Percentiles rank a stretch among this genome's conserved stretches.
Conservation (phyloP, 2,113 vertebrate species). For the Ictidomys tridecemlineatus region DNA sequence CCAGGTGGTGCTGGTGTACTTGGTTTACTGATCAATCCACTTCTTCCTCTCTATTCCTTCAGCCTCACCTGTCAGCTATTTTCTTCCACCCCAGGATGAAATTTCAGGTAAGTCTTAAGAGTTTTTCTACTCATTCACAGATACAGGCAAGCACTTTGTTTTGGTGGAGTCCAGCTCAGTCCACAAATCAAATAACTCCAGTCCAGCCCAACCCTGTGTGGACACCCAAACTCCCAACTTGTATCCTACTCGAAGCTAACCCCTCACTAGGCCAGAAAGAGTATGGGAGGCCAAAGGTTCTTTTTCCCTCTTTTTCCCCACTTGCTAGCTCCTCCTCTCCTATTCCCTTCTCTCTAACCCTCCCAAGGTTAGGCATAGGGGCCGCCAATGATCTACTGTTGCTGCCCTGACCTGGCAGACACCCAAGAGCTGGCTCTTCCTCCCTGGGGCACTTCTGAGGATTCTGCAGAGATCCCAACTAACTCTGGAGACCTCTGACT, state of each 20-base stretch:
- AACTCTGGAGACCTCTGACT: neutral
- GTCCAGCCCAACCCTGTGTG: neutral
- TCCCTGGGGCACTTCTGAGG: neutral
- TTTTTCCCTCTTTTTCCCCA: no score
- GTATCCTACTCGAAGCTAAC: neutral
- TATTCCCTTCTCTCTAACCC: neutral
- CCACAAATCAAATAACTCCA: neutral
- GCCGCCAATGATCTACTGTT: neutral
- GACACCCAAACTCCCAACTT: neutral
- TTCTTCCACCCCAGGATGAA: neutral
- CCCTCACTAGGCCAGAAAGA: neutral
- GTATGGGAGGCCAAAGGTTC: neutral
- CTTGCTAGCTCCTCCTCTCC: neutral
- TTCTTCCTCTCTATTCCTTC: neutral
- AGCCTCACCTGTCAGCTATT: neutral
- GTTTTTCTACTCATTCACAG: neutral
- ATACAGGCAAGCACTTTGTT: neutral
- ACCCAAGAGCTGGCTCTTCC: neutral
- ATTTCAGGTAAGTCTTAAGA: neutral
- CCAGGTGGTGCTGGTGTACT: neutral
- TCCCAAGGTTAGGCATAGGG: neutral
- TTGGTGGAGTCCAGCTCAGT: neutral
- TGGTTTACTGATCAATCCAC: neutral
- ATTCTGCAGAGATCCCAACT: neutral
- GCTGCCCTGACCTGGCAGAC: neutral